phyloP scores from a whole-genome alignment of 1,140 invertebrate species.

The Pentalonia nigronervosa region DNA sequence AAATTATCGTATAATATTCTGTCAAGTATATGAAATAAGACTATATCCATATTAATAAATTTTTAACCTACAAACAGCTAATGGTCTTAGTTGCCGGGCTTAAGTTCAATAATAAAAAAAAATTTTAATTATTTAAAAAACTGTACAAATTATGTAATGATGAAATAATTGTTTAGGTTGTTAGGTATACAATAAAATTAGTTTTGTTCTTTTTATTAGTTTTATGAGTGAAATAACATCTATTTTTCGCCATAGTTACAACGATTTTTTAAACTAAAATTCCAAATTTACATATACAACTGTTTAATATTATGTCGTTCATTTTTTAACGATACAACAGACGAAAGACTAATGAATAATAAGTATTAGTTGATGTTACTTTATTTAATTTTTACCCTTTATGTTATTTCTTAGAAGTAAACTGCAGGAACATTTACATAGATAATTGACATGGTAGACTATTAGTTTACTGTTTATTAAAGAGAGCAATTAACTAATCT shows the following conservation, averaged over 20 bases:
- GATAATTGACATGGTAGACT: neutral
- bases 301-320: neutral
- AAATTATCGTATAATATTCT: neutral
- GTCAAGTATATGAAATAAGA: neutral
- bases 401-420: neutral
- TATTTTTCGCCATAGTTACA: neutral
- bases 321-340: neutral
- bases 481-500: neutral
- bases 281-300: neutral
- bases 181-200: neutral
- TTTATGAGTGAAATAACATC: neutral
- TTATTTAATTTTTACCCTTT: neutral
- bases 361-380: neutral
- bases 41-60: neutral
- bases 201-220: neutral
- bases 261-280: neutral
- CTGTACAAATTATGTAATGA: neutral
- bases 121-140: neutral
- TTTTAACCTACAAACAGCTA: no score
- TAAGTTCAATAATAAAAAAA: no score
- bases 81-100: no score
- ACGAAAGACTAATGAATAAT: neutral
- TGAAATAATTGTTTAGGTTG: neutral
- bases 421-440: neutral
- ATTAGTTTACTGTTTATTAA: neutral